phyloP scores from a whole-genome alignment of 2,113 vertebrate species.

The Epinephelus cyanopodus region DNA sequence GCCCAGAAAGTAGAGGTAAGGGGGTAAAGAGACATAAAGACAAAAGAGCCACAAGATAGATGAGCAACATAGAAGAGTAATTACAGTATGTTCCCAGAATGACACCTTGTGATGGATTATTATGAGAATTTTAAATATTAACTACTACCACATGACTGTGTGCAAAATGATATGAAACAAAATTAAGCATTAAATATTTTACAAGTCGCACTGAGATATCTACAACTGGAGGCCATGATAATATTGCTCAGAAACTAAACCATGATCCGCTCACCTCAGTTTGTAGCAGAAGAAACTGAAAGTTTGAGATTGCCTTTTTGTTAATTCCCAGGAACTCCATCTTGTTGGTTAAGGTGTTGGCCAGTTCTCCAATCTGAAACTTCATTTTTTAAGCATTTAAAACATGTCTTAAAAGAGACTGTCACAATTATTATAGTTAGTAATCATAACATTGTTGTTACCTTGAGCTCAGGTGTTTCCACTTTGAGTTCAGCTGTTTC shows the following conservation, averaged over 20 bases:
- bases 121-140: slow-evolving; percentile 77
- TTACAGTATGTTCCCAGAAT: slow-evolving; percentile 31
- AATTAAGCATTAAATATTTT: slow-evolving; percentile 71
- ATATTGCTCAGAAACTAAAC: slow-evolving; percentile 5
- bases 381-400: slow-evolving; percentile 65
- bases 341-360: slow-evolving; percentile 97
- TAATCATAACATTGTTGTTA: not conserved
- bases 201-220: slow-evolving; percentile 29
- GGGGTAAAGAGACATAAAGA: slow-evolving; percentile 5
- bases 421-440: not conserved
- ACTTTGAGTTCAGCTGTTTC: slow-evolving; percentile 93
- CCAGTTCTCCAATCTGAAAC: slow-evolving; percentile 99
- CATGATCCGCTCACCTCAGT: slow-evolving; percentile 88
- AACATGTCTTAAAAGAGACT: not conserved
- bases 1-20: not conserved
- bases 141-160: slow-evolving; percentile 35
- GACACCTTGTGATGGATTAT: slow-evolving; percentile 65
- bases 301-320: slow-evolving; percentile 97
- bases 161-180: slow-evolving; percentile 53
- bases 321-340: slow-evolving; percentile 98
- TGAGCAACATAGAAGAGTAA: slow-evolving; percentile 41
- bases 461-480: slow-evolving; percentile 83
- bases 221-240: slow-evolving; percentile 1
- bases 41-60: slow-evolving; percentile 22
- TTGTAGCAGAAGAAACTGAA: slow-evolving; percentile 97